Evolutionary conservation across 2,888 invertebrate genomes (phyloP).

Genomic region (Eurois occulta): DNA sequence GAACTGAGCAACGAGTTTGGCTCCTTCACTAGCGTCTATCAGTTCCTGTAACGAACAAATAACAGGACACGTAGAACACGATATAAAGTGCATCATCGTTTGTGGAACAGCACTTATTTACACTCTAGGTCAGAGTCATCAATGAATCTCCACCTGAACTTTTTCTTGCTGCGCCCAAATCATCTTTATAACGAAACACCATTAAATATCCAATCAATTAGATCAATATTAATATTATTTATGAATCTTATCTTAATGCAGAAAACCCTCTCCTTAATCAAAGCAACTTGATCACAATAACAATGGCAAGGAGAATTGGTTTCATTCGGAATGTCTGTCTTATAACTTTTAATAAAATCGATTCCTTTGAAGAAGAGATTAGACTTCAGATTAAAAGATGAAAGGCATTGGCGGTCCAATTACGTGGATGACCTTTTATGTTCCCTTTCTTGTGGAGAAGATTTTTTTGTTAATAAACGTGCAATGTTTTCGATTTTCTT

Average conservation of each 20-base stretch:
- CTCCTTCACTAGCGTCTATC: neutral
- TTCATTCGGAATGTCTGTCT: constrained; percentile 19
- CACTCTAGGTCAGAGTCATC: neutral
- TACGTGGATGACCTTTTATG: constrained; percentile 22
- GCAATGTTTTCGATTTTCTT: neutral
- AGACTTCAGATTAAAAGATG: constrained; percentile 38
- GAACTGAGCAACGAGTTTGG: neutral
- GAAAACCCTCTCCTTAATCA: neutral
- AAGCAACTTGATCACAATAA: constrained; percentile 3
- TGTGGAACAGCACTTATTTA: neutral
- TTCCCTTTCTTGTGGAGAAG: neutral
- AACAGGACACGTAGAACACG: neutral
- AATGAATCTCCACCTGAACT: neutral
- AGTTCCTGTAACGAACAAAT: neutral
- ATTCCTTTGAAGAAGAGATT: constrained; percentile 47
- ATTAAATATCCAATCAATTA: neutral
- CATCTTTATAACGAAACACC: neutral
- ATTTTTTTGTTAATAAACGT: neutral
- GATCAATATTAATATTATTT: neutral
- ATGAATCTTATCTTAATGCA: constrained; percentile 4
- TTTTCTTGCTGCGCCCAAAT: neutral
- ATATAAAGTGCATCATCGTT: neutral
- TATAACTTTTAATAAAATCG: constrained; percentile 28
- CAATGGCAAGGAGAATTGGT: constrained; percentile 17
- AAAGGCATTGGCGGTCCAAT: constrained; percentile 26